Conservation (phyloP, 2,888 invertebrate genomes). For the Coenonympha glycerion region DNA sequence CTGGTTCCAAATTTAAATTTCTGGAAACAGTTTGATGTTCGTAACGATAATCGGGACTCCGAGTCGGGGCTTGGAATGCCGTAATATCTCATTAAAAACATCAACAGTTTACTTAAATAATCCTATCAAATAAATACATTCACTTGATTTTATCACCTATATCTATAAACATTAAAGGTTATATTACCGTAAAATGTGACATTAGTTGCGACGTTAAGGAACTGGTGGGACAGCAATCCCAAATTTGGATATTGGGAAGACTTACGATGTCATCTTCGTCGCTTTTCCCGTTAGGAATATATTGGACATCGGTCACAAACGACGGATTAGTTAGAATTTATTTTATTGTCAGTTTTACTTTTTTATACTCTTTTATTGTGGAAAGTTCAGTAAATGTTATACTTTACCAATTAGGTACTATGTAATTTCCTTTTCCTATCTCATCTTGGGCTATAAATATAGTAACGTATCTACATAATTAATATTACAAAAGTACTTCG, state of each 20-base stretch:
- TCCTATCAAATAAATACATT: constrained; percentile 38
- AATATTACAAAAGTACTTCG: too few relatives aligned
- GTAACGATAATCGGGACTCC: constrained; percentile 60
- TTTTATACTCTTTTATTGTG: constrained; percentile 14
- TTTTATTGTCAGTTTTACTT: constrained; percentile 26
- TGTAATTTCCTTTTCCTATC: too few relatives aligned
- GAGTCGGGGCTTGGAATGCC: constrained; percentile 58
- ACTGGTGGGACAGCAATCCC: constrained; percentile 45
- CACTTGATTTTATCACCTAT: constrained; percentile 45
- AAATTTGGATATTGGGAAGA: constrained; percentile 63
- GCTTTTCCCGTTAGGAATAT: constrained; percentile 56
- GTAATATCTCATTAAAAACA: constrained; percentile 68
- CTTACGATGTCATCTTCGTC: constrained; percentile 65
- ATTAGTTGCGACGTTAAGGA: constrained; percentile 24
- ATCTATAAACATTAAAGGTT: constrained; percentile 17
- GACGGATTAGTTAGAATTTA: constrained; percentile 30
- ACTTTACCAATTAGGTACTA: too few relatives aligned
- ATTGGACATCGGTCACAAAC: constrained; percentile 33
- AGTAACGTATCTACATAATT: too few relatives aligned
- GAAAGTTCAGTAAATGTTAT: not conserved
- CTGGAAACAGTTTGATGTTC: constrained; percentile 68
- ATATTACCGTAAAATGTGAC: constrained; percentile 17
- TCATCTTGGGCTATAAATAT: too few relatives aligned
- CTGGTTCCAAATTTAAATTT: constrained; percentile 68
- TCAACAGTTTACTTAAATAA: constrained; percentile 43